These are phyloP conservation scores for Bombus waltoni DNA, from an alignment of 1,140 invertebrate species.

Conservation along the genomic window DNA sequence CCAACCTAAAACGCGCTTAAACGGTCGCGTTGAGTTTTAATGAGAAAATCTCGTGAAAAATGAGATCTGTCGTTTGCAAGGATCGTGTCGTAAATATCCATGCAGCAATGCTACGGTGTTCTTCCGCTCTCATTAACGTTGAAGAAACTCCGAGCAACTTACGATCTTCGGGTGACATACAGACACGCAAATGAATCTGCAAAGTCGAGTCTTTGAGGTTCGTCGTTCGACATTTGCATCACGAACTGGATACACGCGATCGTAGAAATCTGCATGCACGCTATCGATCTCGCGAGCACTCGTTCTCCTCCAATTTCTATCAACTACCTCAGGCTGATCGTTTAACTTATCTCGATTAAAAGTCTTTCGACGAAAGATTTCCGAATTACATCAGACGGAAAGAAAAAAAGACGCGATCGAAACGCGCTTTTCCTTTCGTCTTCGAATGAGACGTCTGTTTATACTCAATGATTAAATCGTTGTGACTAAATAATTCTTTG, in stretches of 20 bases:
- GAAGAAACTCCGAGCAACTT: not conserved
- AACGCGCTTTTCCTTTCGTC: too few relatives aligned
- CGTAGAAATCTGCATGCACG: not conserved
- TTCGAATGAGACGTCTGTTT: too few relatives aligned
- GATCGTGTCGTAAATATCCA: constrained; percentile 10
- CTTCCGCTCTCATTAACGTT: constrained; percentile 20
- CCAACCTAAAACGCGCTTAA: not conserved
- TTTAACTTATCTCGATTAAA: not conserved
- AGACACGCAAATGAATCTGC: not conserved
- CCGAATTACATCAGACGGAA: not conserved
- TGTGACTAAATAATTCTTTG: not conserved
- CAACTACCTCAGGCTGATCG: not conserved
- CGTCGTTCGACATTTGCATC: constrained; percentile 1
- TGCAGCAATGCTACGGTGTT: not conserved
- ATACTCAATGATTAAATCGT: not conserved
- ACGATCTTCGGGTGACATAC: not conserved
- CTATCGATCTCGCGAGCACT: too few relatives aligned
- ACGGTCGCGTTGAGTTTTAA: not conserved
- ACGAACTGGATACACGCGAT: not conserved
- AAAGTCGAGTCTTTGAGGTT: too few relatives aligned
- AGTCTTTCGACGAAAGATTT: not conserved
- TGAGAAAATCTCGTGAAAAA: constrained; percentile 23
- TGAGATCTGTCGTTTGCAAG: not conserved
- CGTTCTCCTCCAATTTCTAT: not conserved
- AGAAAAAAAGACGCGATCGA: too few relatives aligned